Evolutionary conservation across 2,113 vertebrate genomes (phyloP), one percentile per base, ranked within the genome.

Genomic region (Leiothrix lutea): DNA sequence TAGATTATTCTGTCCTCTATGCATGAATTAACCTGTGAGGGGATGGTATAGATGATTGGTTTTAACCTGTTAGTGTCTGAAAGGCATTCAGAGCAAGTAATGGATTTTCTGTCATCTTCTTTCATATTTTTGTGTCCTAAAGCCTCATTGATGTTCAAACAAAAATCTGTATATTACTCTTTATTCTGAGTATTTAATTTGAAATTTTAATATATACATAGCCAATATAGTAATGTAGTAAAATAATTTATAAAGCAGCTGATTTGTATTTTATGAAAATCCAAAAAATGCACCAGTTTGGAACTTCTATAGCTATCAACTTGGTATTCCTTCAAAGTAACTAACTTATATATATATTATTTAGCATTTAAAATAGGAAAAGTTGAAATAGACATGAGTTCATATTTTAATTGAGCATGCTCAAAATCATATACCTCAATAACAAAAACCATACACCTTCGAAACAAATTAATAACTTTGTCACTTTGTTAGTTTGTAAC

Each of bases 1-100:
- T 40, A 89, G 92, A 81, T 89, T 84, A 77, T 93, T 80, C 73
- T 74, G 56, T 94, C 45, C 44, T 92, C 69, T 89, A 15, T 84
- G 31, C 56, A 29, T 89, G 38, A 86, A 74, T 89, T 94, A 91
- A 89, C 56, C 38, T 61, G 29, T 61, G 42, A 86, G 36, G 10
- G 35, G 36, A 54, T 74, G 47, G 44, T 64, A 64, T 25, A 78
- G 69, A 62, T 74, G 38, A 57, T 56, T 71, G 35, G 9, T 61
- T 91, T 85, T 95, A 91, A 90, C 47, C 36, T 60, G 5, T 70
- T 62, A 51, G 12, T 54, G 60, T 87, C 64, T 64, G 80, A 92
- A 89, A 81, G 51, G 19, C 9, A 28, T 83, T 69, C 24, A 79
- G 62, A 71, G 11, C 6, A 60, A 80, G 7, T 35, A 9, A n/a